Evolutionary conservation across 2,888 invertebrate genomes (phyloP).

Genomic region (Anarsia innoxiella): DNA sequence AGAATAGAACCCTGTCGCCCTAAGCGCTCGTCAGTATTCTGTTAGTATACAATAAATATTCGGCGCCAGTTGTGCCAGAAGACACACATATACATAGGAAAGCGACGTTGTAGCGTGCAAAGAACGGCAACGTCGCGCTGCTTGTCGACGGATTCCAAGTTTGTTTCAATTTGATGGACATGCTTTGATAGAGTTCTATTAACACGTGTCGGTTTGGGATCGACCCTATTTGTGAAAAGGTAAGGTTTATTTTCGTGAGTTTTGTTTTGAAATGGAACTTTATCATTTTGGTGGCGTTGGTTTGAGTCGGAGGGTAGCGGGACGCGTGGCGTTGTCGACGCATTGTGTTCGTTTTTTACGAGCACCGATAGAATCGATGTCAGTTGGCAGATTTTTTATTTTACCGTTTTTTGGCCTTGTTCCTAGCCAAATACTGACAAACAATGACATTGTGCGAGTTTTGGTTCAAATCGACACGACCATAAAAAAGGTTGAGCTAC

Average conservation of each 20-base stretch:
- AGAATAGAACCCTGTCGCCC: constrained; percentile 60
- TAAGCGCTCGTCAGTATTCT: constrained; percentile 64
- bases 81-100: constrained; percentile 70
- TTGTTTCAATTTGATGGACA: constrained; percentile 42
- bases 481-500: constrained; percentile 4
- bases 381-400: constrained; percentile 74
- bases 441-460: constrained; percentile 18
- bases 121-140: constrained; percentile 67
- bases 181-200: constrained; percentile 40
- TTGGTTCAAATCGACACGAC: constrained; percentile 6
- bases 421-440: constrained; percentile 29
- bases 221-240: constrained; percentile 6
- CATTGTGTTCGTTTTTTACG: constrained; percentile 68
- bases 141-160: constrained; percentile 60
- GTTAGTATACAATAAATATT: constrained; percentile 76
- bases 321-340: constrained; percentile 56
- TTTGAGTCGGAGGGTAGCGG: constrained; percentile 63
- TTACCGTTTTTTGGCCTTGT: constrained; percentile 72
- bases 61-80: constrained; percentile 73
- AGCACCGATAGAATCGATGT: constrained; percentile 69
- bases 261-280: constrained; percentile 23
- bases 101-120: constrained; percentile 54
- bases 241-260: constrained; percentile 27
- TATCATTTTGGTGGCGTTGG: constrained; percentile 31
- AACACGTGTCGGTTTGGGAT: constrained; percentile 7